Percentiles rank a stretch among this genome's conserved stretches.
Evolutionary conservation across 2,113 vertebrate genomes (phyloP).

Genomic region (Triplophysa tibetana): DNA sequence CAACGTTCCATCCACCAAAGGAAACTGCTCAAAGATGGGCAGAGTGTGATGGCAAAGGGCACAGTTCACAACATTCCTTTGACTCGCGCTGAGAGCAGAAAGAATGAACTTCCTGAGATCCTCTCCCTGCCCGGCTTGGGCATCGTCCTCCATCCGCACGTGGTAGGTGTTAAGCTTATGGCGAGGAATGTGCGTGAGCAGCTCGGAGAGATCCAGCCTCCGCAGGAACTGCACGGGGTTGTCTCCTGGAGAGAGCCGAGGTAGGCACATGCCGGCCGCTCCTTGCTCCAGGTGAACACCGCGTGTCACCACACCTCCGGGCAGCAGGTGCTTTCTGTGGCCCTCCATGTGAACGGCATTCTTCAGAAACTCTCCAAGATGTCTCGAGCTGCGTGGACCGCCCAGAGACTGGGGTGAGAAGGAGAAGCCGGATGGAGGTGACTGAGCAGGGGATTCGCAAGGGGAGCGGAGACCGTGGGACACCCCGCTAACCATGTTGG

Average conservation of each 20-base stretch:
- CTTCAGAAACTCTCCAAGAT: conserved; percentile 94
- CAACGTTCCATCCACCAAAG: conserved; percentile 94
- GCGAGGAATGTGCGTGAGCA: conserved; percentile 91
- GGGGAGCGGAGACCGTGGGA: conserved; percentile 79
- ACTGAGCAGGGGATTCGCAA: conserved; percentile 88
- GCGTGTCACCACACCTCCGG: conserved; percentile 72
- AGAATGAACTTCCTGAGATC: conserved; percentile 98
- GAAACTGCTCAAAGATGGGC: conserved; percentile 97
- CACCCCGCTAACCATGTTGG: conserved; percentile 41
- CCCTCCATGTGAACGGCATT: conserved; percentile 91
- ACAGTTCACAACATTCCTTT: conserved; percentile 95
- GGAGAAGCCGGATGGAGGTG: conserved; percentile 87
- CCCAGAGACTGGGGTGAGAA: conserved; percentile 81
- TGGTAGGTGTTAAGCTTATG: conserved; percentile 99
- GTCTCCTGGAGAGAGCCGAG: conserved; percentile 79
- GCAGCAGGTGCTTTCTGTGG: conserved; percentile 84
- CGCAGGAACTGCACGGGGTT: conserved; percentile 91
- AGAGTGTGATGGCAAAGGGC: conserved; percentile 90
- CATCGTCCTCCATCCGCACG: conserved; percentile 97
- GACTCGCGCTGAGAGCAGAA: conserved; percentile 93
- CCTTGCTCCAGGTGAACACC: conserved; percentile 83
- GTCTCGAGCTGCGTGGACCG: conserved; percentile 84
- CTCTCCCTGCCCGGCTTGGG: conserved; percentile 95
- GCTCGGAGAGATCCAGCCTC: conserved; percentile 94
- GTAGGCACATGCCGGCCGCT: conserved; percentile 70